Conservation (phyloP, 2,113 vertebrate species). For the Heterotis niloticus region DNA sequence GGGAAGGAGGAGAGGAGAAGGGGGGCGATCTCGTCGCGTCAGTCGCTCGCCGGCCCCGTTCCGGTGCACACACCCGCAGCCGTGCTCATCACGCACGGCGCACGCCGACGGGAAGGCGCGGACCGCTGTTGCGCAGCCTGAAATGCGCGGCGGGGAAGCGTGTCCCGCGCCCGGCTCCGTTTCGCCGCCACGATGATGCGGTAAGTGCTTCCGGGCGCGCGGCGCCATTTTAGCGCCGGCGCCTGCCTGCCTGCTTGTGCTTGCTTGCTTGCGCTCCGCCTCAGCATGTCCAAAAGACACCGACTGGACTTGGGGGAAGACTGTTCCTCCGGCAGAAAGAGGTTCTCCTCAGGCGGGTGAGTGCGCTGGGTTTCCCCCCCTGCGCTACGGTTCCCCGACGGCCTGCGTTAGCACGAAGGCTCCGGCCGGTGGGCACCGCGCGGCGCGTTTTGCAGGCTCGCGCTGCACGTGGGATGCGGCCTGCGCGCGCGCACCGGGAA, state of each 20-base stretch:
- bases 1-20: no score
- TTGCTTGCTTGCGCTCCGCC: constrained; percentile 26
- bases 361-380: constrained; percentile 39
- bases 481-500: no score
- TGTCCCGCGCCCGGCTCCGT: no score
- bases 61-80: no score
- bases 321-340: constrained; percentile 83
- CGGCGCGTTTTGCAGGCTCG: no score
- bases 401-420: background rate
- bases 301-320: constrained; percentile 88
- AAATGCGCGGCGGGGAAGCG: no score
- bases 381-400: background rate
- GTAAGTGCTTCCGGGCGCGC: constrained; percentile 60
- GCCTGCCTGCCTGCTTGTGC: constrained; percentile 28
- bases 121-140: no score
- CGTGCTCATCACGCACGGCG: no score
- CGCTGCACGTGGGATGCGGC: no score
- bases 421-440: background rate
- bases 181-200: constrained; percentile 52
- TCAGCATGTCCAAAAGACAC: constrained; percentile 87
- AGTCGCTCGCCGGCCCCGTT: no score
- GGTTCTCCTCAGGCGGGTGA: constrained; percentile 78
- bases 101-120: no score
- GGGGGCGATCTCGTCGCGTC: no score
- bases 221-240: constrained; percentile 54